A percentile compares a stretch with the other conserved stretches of the same genome.
phyloP scores from a whole-genome alignment of 1,140 invertebrate species.

The Drosophila rufa region DNA sequence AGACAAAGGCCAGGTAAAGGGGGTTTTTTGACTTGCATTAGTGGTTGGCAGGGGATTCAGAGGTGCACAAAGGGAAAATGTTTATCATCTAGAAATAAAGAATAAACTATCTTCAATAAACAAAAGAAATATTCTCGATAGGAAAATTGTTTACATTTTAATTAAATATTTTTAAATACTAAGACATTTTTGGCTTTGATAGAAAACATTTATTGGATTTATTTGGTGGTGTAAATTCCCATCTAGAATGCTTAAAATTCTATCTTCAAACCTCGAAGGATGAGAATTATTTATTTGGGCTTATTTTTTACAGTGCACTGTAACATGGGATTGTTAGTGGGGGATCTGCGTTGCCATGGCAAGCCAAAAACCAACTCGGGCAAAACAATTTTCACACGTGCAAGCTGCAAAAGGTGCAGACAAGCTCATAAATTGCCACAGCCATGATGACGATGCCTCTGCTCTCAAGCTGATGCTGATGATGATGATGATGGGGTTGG shows the following conservation, averaged over 20 bases:
- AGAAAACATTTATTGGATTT: too few species aligned
- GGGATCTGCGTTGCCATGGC: slow-evolving; percentile 32
- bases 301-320: background rate
- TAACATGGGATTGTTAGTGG: background rate
- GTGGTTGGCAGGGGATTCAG: background rate
- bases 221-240: too few species aligned
- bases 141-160: background rate
- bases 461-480: background rate
- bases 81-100: background rate
- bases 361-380: slow-evolving; percentile 46
- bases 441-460: slow-evolving; percentile 12
- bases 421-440: slow-evolving; percentile 64
- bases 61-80: background rate
- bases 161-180: background rate
- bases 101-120: background rate
- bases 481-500: background rate
- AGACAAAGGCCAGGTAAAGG: slow-evolving; percentile 24
- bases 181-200: too few species aligned
- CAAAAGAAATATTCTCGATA: background rate
- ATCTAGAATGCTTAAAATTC: background rate
- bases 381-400: slow-evolving; percentile 65
- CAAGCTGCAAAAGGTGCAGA: slow-evolving; percentile 57
- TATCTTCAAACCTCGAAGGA: background rate
- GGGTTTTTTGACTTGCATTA: slow-evolving; percentile 1
- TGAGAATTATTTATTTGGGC: too few species aligned